Conservation (phyloP, 2,113 vertebrate species). For the human region DNA sequence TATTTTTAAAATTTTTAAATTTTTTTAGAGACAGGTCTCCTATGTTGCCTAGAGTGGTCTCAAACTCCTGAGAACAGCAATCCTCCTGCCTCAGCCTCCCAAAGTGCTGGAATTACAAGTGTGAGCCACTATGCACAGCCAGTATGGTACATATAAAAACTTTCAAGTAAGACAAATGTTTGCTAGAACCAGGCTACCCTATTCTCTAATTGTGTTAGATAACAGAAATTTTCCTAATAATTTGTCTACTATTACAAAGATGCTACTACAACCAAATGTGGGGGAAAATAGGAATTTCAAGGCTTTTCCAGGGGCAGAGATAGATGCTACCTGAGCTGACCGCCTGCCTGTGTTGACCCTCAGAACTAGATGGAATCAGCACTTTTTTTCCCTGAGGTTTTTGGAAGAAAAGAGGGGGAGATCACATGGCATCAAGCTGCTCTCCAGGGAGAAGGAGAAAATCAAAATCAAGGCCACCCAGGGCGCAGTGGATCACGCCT, state of each 20-base stretch:
- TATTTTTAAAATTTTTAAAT: neutral
- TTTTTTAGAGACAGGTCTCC: neutral
- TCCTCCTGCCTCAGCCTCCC: neutral
- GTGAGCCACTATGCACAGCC: neutral
- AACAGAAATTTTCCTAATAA: slow-evolving; percentile 30
- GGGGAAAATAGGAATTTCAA: neutral
- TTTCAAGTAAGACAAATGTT: neutral
- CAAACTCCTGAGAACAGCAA: neutral
- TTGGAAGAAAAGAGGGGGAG: neutral
- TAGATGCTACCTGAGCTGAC: neutral
- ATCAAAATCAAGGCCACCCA: slow-evolving; percentile 41
- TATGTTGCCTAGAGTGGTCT: neutral
- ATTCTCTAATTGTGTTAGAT: slow-evolving; percentile 5
- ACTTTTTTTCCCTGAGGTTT: slow-evolving; percentile 28
- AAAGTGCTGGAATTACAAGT: neutral
- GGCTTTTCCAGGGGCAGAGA: neutral
- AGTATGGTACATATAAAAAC: neutral
- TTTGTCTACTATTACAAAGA: slow-evolving; percentile 6
- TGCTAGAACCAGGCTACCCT: neutral
- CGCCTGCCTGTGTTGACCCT: neutral
- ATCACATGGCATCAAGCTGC: neutral
- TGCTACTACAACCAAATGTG: neutral
- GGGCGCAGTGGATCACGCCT: neutral
- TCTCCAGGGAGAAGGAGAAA: slow-evolving; percentile 32
- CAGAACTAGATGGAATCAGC: neutral